Base-by-base conservation (phyloP, 1,140 invertebrate genomes). In the Varroa destructor region DNA sequence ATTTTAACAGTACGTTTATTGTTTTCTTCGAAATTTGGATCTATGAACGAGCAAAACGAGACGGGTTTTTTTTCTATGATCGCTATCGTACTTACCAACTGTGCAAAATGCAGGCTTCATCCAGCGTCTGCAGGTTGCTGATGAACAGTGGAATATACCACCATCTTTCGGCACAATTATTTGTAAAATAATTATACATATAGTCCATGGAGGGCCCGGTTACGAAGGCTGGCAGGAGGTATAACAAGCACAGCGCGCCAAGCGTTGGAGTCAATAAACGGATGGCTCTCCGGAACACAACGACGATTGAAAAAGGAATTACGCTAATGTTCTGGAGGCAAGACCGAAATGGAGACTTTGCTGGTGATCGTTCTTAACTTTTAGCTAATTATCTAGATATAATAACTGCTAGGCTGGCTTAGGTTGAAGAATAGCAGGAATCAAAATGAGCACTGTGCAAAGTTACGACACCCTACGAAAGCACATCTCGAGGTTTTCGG, bases 121-220 rank as follows among this genome's bases (percentile, higher is more conserved):
- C 61, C 12, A 67, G 14, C 12, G 61, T 40, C 1, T 12, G 40
- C 12, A 67, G 8, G 61, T 67, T 67, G 61, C 10, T 67, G 61
- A 40, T 46, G 36, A 67, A 67, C 1, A 67, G 37, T 12, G 61
- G 61, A 12, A 67, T 40, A 46, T 40, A 4, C 61, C 61, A 67
- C 61, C 61, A 67, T 40, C 46, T 67, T 5, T 12, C 37, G 3
- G 40, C 2, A 37, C 61, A 67, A 12, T 36, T 12, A 2, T 12
- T 40, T 12, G 46, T 4, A n/a, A 67, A n/a, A 40, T 67, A 37
- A 43, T 67, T 40, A 3, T 1, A 36, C 40, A 67, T 36, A n/a
- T 36, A 67, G 37, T 67, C 61, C 61, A 67, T 67, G 12, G 40
- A 40, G 2, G 61, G 61, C 40, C 61, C 61, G 1, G 61, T 43